Evolutionary conservation across 2,113 vertebrate genomes (phyloP), one percentile per base, ranked within the genome.

Genomic region (Aspidoscelis tigris): DNA sequence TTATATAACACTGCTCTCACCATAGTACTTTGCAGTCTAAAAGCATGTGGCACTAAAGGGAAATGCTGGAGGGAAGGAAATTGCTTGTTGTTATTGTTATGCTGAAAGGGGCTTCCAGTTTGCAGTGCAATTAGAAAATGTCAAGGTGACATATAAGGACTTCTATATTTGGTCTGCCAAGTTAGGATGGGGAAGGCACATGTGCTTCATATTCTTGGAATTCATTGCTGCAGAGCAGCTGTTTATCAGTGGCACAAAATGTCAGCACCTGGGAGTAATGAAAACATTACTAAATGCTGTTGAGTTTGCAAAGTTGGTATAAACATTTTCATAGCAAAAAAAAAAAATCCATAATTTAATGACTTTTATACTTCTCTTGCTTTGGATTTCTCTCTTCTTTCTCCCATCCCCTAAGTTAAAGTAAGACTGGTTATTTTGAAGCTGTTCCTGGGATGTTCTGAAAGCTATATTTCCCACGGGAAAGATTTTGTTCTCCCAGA

Each of bases 141-240:
- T 88, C 66, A 86, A 73, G 18, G 50, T 77, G 84, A 88, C 80
- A 86, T 41, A 39, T 53, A 89, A 69, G 78, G 41, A 2, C 8
- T 78, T 78, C 44, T 87, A 53, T 87, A 33, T 85, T 53, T 90
- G 50, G 73, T 81, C 44, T 85, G 76, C 43, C 61, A 84, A 66
- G 69, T 41, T 50, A 26, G 86, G 2, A 82, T 21, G 64, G 18
- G 11, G 61, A 91, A 43, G 33, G 78, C 16, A 68, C 26, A 0
- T 55, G 2, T 77, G 64, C 87, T 88, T 85, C 50, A 24, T 84
- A 78, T 83, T 73, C 71, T 84, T 89, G 84, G 82, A 91, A 44
- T 39, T 83, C 58, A 7, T 88, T 47, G 7, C 41, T 50, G 55
- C 53, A 41, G 0, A 77, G 69, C 26, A 64, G 79, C 80, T 88